Evolutionary conservation across 2,888 invertebrate species (phyloP).

Genomic region (Acrobeloides nanus): DNA sequence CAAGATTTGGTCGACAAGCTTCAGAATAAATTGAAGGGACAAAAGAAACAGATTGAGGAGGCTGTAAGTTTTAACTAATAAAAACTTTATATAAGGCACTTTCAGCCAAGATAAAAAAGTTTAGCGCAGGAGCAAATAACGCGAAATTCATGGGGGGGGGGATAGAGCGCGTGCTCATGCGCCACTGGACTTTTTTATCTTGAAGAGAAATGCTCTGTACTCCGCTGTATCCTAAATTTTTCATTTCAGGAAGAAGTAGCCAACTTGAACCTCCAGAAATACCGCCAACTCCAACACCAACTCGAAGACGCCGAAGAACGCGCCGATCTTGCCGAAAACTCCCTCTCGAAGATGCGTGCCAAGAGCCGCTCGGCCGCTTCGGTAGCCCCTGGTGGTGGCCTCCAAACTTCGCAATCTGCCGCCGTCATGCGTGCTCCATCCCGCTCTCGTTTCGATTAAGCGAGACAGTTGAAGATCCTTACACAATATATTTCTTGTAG

Average conservation of each 20-base stretch:
- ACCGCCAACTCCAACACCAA: slow-evolving; percentile 59
- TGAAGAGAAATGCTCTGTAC: too few relatives aligned
- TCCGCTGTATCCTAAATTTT: too few relatives aligned
- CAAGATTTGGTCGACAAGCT: slow-evolving; percentile 59
- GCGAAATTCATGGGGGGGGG: too few relatives aligned
- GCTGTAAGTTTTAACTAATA: slow-evolving; percentile 46
- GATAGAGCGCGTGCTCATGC: too few relatives aligned
- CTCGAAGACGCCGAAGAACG: slow-evolving; percentile 58
- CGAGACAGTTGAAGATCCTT: too few relatives aligned
- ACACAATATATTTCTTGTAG: too few relatives aligned
- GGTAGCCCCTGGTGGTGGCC: slow-evolving; percentile 29
- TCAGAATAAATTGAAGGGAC: slow-evolving; percentile 59
- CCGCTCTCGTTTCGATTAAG: too few relatives aligned
- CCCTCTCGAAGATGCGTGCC: slow-evolving; percentile 56
- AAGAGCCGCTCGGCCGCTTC: slow-evolving; percentile 42
- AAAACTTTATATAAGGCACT: not conserved
- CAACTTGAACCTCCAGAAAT: slow-evolving; percentile 59
- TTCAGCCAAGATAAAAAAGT: not conserved
- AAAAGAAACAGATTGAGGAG: slow-evolving; percentile 60
- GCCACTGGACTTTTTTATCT: too few relatives aligned
- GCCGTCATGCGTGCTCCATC: slow-evolving; percentile 43
- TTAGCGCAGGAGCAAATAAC: too few relatives aligned
- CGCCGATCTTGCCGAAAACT: slow-evolving; percentile 54
- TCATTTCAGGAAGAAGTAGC: slow-evolving; percentile 57
- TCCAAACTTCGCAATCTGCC: slow-evolving; percentile 42